Base-by-base conservation (phyloP, 2,113 vertebrate genomes). In the Alethe castanea region DNA sequence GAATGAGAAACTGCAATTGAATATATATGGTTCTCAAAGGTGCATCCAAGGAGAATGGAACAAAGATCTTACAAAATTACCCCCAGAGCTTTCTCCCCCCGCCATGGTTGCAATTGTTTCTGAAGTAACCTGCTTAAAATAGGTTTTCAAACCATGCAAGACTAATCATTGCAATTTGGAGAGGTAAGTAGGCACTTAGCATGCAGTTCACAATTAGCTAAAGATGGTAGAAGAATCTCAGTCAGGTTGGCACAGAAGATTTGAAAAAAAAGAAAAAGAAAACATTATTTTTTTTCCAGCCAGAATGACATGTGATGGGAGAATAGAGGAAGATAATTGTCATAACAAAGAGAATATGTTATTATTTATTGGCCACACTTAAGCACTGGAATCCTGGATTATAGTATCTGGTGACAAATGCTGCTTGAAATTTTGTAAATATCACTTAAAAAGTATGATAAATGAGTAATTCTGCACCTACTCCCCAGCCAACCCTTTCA, bases 321-420 rank as follows among this genome's bases (percentile, higher is more conserved):
- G 93, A 95, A 94, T 69, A 96, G 72, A 94, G 78, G 93, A 92
- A 91, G 84, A 92, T 96, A 93, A 96, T 96, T 97, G 96, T 97
- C 96, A 97, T 97, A 97, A 97, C 96, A 97, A 97, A 97, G 83
- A 56, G 79, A 97, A 85, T 96, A 73, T 97, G 94, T 97, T 96
- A 95, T 97, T 97, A 97, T 97, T 97, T 97, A 97, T 96, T 97
- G 97, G 95, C 92, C 97, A 94, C 76, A 94, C 76, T 93, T 86
- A 88, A 91, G 90, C 93, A 95, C 59, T 81, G 50, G 53, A 91
- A 97, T 92, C 79, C 80, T 90, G 95, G 92, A 97, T 97, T 97
- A 95, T 19, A 94, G 92, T 96, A 96, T 96, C 94, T 95, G 35
- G 92, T 97, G 93, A 96, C 95, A 97, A 97, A 97, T 84, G 57